Percentiles rank a stretch among this genome's conserved stretches.
Evolutionary conservation across 37 sponge, comb jelly and placozoan genomes (phyloP).

Genomic region (Theonella swinhoei): DNA sequence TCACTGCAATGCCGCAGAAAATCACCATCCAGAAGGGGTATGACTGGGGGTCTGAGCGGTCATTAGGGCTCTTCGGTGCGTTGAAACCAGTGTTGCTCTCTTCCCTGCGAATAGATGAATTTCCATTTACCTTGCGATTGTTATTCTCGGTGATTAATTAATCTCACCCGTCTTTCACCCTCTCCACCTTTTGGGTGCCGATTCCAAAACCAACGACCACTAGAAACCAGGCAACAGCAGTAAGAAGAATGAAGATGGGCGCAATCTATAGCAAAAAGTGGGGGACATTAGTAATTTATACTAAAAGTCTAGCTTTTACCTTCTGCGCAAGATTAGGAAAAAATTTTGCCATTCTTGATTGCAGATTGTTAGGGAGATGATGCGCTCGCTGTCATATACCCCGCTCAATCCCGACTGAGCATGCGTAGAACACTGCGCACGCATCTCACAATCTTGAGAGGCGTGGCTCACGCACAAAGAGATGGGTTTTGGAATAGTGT

Average conservation of each 20-base stretch:
- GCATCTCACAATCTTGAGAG: too few relatives aligned
- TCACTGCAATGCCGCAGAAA: neutral
- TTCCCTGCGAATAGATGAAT: neutral
- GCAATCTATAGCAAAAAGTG: neutral
- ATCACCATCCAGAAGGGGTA: neutral
- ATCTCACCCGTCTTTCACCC: neutral
- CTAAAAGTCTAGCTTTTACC: too few relatives aligned
- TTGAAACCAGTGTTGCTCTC: neutral
- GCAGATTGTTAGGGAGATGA: neutral
- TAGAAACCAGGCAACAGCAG: neutral
- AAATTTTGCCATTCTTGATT: neutral
- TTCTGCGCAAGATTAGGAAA: neutral
- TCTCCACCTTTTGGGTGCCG: neutral
- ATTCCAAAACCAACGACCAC: neutral
- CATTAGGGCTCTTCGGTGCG: neutral
- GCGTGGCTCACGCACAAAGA: too few relatives aligned
- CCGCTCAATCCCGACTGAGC: too few relatives aligned
- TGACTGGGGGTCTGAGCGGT: neutral
- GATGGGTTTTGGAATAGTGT: too few relatives aligned
- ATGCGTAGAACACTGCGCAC: too few relatives aligned
- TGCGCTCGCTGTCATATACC: too few relatives aligned
- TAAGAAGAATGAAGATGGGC: neutral
- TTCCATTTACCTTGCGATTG: too few relatives aligned
- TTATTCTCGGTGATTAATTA: too few relatives aligned
- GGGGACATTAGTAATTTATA: too few relatives aligned